A percentile compares a stretch with the other conserved stretches of the same genome.
Evolutionary conservation across 1,140 invertebrate genomes (phyloP).

Genomic region (Mycetomoellerius zeteki): DNA sequence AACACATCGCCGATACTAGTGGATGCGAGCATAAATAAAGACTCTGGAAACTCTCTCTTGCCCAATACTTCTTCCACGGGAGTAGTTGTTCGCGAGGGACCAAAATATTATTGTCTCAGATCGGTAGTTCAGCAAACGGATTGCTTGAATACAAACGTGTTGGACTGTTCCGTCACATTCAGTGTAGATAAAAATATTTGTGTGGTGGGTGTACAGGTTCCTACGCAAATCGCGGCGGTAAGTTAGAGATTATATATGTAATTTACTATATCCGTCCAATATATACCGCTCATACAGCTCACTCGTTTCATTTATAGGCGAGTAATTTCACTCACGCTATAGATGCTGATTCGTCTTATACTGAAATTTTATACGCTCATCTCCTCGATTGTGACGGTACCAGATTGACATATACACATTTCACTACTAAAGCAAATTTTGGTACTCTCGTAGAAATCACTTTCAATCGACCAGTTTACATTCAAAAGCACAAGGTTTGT

Average conservation of each 20-base stretch:
- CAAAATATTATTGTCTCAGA: conserved; percentile 90
- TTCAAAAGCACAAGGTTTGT: conserved; percentile 90
- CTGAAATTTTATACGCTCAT: conserved; percentile 93
- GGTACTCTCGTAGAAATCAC: conserved; percentile 91
- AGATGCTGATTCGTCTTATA: conserved; percentile 86
- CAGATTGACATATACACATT: conserved; percentile 93
- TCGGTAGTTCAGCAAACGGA: conserved; percentile 89
- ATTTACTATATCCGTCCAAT: neutral
- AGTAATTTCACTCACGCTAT: conserved; percentile 25
- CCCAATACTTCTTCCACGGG: neutral
- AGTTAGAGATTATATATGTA: conserved; percentile 41
- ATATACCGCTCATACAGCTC: neutral
- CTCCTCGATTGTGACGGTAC: conserved; percentile 92
- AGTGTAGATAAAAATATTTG: conserved; percentile 93
- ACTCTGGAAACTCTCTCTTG: conserved; percentile 39
- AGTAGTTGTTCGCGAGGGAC: conserved; percentile 80
- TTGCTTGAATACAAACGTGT: conserved; percentile 90
- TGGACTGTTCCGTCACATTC: conserved; percentile 92
- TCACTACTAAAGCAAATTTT: conserved; percentile 89
- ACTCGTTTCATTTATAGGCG: conserved; percentile 40
- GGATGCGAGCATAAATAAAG: conserved; percentile 11
- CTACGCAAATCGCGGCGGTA: conserved; percentile 81
- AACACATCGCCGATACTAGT: conserved; percentile 48
- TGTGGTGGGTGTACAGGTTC: conserved; percentile 90
- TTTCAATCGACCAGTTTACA: conserved; percentile 92